A percentile compares a stretch with the other conserved stretches of the same genome.
Evolutionary conservation across 1,140 invertebrate genomes (phyloP).

Genomic region (Teleogryllus occipitalis): DNA sequence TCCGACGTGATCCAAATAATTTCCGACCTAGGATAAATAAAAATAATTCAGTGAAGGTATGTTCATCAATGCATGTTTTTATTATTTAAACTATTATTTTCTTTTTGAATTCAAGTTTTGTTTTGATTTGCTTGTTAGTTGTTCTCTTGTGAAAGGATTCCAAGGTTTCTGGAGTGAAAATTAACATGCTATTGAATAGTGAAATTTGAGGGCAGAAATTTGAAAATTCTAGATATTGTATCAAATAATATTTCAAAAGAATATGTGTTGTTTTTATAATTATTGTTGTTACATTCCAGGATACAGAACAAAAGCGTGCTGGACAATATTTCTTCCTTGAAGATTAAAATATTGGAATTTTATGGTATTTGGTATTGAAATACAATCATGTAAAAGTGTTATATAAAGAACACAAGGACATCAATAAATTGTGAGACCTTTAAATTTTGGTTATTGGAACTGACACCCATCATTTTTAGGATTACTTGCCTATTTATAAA

Average conservation of each 20-base stretch:
- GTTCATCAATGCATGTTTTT: not conserved
- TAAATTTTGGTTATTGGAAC: no score
- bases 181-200: not conserved
- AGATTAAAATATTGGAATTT: constrained; percentile 51
- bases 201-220: not conserved
- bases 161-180: not conserved
- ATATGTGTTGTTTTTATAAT: constrained; percentile 1
- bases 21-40: constrained; percentile 98
- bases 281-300: constrained; percentile 50
- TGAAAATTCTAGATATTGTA: no score
- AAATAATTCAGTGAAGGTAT: constrained; percentile 85
- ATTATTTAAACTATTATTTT: not conserved
- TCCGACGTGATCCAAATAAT: constrained; percentile 97
- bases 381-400: no score
- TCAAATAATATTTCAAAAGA: not conserved
- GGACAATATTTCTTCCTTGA: constrained; percentile 99
- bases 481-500: no score
- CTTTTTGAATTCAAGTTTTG: not conserved
- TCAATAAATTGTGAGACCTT: no score
- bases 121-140: not conserved
- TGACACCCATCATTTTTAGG: no score
- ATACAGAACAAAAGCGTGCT: constrained; percentile 91
- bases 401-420: no score
- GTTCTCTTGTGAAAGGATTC: not conserved
- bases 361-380: no score